Base-by-base conservation (phyloP, 1,140 invertebrate species). In the Pogonus chalceus region DNA sequence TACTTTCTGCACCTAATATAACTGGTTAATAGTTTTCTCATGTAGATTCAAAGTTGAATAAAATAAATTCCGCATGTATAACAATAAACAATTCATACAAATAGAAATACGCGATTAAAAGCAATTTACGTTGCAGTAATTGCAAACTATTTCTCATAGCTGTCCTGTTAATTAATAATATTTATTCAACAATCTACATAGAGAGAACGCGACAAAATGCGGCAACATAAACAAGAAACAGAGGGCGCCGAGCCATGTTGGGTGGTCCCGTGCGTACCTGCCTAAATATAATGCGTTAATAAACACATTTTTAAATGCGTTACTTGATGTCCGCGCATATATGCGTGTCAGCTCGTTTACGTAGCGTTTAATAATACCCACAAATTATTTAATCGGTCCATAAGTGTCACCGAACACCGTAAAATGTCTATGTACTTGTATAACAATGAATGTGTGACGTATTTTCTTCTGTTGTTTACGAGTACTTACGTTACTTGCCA, bases 151-250 rank as follows among this genome's bases (percentile, higher is more conserved):
- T 43, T 4, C 37, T n/a, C n/a, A n/a, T n/a, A n/a, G 37, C 26
- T 31, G 26, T 43, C 37, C 3, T 43, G 3, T 43, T 43, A 43
- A 43, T 43, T 43, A 43, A 18, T 43, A 43, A 9, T 43, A 43
- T 43, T 43, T 43, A 43, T 18, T 12, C 3, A 12, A 16, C n/a
- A n/a, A n/a, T n/a, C n/a, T n/a, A n/a, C n/a, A n/a, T n/a, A n/a
- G n/a, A n/a, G n/a, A n/a, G n/a, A n/a, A 7, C 18, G 37, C 9
- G 9, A 43, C 37, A 43, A 43, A 43, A 16, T 43, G 18, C 18
- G 37, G 37, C 9, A 4, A 18, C 9, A 43, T 43, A 43, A 43
- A 43, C 26, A 31, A 31, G 4, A 43, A 18, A 9, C 37, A 43
- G 37, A 12, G 37, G 3, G 7, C 7, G 9, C 18, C 7, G 37